A percentile compares a stretch with the other conserved stretches of the same genome.
These are phyloP conservation scores for Benthochromis sp. DNA, from an alignment of 2,113 vertebrate species.

Conservation along the genomic window DNA sequence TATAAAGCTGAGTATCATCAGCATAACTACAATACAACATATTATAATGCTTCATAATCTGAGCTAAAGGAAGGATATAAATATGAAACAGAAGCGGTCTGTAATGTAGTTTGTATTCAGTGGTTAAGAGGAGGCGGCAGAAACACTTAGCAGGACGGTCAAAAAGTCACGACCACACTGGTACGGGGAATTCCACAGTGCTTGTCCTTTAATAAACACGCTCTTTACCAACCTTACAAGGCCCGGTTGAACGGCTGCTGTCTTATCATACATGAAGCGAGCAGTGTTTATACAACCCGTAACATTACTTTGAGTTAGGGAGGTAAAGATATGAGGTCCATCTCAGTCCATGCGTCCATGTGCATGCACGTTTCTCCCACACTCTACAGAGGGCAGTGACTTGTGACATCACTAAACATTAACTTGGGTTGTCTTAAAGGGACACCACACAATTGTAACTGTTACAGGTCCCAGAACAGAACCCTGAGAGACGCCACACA, in stretches of 20 bases:
- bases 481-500: not conserved
- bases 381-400: not conserved
- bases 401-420: not conserved
- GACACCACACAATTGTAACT: not conserved
- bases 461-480: not conserved
- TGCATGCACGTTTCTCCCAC: not conserved
- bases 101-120: no score
- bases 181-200: no score
- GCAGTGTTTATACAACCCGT: no score
- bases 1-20: not conserved
- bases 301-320: not conserved
- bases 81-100: not conserved
- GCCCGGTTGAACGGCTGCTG: no score
- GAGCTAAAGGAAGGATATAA: not conserved
- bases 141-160: no score
- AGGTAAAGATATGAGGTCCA: not conserved
- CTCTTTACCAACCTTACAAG: no score
- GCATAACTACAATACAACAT: not conserved
- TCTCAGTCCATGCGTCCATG: not conserved
- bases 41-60: not conserved
- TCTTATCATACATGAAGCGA: no score
- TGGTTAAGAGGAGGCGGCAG: no score
- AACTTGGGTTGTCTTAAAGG: not conserved
- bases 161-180: no score
- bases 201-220: no score